A percentile compares a stretch with the other conserved stretches of the same genome.
These are phyloP conservation scores for Magallana ariakensis DNA, from an alignment of 1,140 invertebrate species.

Conservation along the genomic window DNA sequence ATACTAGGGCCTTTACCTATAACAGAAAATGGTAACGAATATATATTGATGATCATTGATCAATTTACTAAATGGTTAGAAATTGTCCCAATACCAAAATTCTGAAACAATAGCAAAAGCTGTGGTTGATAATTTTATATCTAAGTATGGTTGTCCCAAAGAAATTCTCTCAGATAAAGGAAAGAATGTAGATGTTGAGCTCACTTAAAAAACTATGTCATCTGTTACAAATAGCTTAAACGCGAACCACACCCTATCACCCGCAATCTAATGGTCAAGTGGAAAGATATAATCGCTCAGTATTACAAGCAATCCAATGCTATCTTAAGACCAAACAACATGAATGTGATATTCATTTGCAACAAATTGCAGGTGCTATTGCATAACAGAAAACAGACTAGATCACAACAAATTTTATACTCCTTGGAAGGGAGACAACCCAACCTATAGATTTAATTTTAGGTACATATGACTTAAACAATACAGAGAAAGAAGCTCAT, in stretches of 20 bases:
- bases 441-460: too few relatives aligned
- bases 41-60: constrained; percentile 47
- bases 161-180: constrained; percentile 52
- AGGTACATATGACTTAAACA: too few relatives aligned
- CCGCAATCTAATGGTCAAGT: too few relatives aligned
- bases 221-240: constrained; percentile 35
- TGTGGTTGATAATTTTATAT: not conserved
- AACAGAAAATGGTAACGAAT: constrained; percentile 35
- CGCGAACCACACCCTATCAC: not conserved
- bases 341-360: not conserved
- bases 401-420: too few relatives aligned
- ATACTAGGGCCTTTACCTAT: constrained; percentile 42
- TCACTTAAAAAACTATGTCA: constrained; percentile 30
- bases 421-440: too few relatives aligned
- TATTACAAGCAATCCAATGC: too few relatives aligned
- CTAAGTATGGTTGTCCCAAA: constrained; percentile 25
- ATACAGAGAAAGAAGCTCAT: too few relatives aligned
- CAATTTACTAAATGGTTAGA: constrained; percentile 57
- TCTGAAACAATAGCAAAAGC: constrained; percentile 41
- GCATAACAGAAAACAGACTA: too few relatives aligned
- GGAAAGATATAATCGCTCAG: too few relatives aligned
- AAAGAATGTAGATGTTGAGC: constrained; percentile 28
- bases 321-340: too few relatives aligned
- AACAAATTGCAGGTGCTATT: too few relatives aligned
- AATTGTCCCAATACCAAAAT: constrained; percentile 43